Percentiles rank a stretch among this genome's conserved stretches.
These are phyloP conservation scores for Drosophila varians DNA, from an alignment of 1,140 invertebrate species.

Conservation along the genomic window DNA sequence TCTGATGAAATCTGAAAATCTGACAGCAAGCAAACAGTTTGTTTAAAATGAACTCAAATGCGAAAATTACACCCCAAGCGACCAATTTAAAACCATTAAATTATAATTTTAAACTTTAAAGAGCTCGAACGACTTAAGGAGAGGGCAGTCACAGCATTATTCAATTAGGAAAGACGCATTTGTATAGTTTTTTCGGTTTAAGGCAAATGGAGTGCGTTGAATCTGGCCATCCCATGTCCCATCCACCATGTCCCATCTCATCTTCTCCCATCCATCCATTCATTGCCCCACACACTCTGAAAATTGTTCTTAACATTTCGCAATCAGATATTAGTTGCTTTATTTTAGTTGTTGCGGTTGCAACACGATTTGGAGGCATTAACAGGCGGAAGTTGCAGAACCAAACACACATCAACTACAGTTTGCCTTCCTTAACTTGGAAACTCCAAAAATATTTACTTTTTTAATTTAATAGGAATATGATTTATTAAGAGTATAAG, in stretches of 20 bases:
- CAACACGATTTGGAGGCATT: slow-evolving; percentile 35
- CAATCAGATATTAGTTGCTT: slow-evolving; percentile 30
- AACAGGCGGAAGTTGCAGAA: slow-evolving; percentile 33
- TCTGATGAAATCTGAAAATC: slow-evolving; percentile 38
- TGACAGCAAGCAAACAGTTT: slow-evolving; percentile 48
- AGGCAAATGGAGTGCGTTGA: slow-evolving; percentile 47
- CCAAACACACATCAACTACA: slow-evolving; percentile 15
- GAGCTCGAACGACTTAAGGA: slow-evolving; percentile 46
- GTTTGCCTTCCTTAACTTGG: neutral
- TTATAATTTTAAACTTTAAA: slow-evolving; percentile 82
- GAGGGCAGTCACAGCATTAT: slow-evolving; percentile 34
- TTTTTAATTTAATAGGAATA: too few species aligned
- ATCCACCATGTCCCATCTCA: neutral
- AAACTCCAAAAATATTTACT: neutral
- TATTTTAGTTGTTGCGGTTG: slow-evolving; percentile 35
- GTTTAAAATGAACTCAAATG: slow-evolving; percentile 77
- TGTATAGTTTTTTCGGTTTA: slow-evolving; percentile 37
- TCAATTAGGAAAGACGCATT: slow-evolving; percentile 49
- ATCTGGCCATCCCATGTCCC: slow-evolving; percentile 10
- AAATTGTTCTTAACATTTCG: slow-evolving; percentile 26
- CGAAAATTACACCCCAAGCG: slow-evolving; percentile 81
- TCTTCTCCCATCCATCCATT: neutral
- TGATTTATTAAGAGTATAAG: too few species aligned
- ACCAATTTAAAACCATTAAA: slow-evolving; percentile 82
- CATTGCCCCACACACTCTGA: slow-evolving; percentile 6